Evolutionary conservation across 2,797 vertebrate species (phyloP), one percentile per base, ranked within the genome.

Genomic region (Craterocephalus amniculus): DNA sequence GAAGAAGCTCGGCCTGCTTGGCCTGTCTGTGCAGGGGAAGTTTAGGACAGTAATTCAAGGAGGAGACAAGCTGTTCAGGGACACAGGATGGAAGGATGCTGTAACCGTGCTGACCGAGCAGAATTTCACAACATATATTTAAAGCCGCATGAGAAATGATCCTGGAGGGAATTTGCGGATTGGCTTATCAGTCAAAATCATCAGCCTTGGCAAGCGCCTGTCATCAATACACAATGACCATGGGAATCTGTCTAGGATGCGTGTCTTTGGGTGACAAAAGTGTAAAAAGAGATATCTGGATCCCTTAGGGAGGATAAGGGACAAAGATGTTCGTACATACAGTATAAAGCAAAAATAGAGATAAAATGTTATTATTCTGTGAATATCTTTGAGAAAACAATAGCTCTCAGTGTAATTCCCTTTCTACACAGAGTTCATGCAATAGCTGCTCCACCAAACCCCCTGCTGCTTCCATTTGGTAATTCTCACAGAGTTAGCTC

Each of bases 61-160:
- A 58, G 49, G 7, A 40, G 26, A 63, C 27, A 54, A 22, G 59
- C 22, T 61, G 34, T 26, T 69, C 24, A 69, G 63, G 27, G 56
- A 45, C 24, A 43, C 26, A 51, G 31, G 35, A 38, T 63, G 4
- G 31, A 77, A 48, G 6, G 43, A 40, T 54, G 67, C 34, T 63
- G 49, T 12, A 13, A 31, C 58, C 77, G 36, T 79, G 67, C 72
- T 78, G 74, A 80, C 34, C 16, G 31, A 74, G 57, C 62, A 70
- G 32, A 71, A 70, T 24, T 60, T 26, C 8, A n/a, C 3, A 36
- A 24, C 32, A 51, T 29, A 22, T 45, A 36, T 52, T 76, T 56
- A 68, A 65, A 70, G 34, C 62, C 63, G 45, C 61, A 55, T 27
- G 26, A 72, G 31, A 49, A 51, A 61, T 43, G 24, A 58, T 45